These are phyloP conservation scores for Plotosus lineatus DNA, from an alignment of 2,113 vertebrate species.

Conservation along the genomic window DNA sequence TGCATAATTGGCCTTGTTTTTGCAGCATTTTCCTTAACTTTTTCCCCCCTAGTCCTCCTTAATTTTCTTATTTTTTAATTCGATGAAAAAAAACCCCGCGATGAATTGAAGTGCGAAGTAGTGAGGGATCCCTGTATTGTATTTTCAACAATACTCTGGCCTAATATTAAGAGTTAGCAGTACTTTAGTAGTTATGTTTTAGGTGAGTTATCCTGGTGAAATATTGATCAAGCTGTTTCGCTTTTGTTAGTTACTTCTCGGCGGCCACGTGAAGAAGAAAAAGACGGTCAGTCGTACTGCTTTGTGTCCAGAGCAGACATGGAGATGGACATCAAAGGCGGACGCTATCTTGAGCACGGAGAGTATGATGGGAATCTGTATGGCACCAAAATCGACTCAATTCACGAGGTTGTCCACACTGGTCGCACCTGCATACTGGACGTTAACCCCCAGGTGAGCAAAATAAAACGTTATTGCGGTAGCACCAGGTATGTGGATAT, in stretches of 20 bases:
- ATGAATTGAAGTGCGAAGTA: too few relatives aligned
- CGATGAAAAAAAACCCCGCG: too few relatives aligned
- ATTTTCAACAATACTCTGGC: neutral
- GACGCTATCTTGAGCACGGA: conserved; percentile 92
- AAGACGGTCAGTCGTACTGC: conserved; percentile 90
- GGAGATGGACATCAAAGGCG: conserved; percentile 91
- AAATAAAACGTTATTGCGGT: neutral
- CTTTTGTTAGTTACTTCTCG: conserved; percentile 85
- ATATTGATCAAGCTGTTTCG: neutral
- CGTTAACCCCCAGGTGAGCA: conserved; percentile 90
- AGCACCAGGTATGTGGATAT: neutral
- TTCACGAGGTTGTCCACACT: conserved; percentile 88
- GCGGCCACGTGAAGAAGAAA: conserved; percentile 89
- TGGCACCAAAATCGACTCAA: conserved; percentile 96
- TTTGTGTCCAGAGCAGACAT: conserved; percentile 89
- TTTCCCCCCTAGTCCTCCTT: too few relatives aligned
- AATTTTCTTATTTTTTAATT: too few relatives aligned
- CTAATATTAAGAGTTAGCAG: neutral
- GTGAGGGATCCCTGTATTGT: too few relatives aligned
- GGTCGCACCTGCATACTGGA: conserved; percentile 95
- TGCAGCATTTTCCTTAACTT: too few relatives aligned
- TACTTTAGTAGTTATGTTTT: too few relatives aligned
- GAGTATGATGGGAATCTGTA: conserved; percentile 98
- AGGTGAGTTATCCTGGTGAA: neutral
- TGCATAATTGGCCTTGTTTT: too few relatives aligned